phyloP scores from a whole-genome alignment of 2,797 vertebrate genomes.

The Girardinus metallicus region DNA sequence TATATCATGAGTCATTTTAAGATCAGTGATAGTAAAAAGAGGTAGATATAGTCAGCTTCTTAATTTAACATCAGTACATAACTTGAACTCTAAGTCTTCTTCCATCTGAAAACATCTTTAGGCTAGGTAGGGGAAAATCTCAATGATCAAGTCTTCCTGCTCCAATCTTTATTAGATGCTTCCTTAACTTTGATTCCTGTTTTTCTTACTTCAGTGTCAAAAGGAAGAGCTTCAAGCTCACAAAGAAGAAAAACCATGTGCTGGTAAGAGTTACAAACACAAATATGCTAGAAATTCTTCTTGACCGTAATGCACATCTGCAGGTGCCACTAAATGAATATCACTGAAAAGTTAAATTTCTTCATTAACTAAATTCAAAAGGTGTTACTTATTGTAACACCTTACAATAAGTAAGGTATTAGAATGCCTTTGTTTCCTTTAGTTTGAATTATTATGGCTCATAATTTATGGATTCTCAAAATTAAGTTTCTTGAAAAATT shows the following conservation, averaged over 20 bases:
- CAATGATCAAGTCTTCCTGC: neutral
- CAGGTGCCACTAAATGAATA: neutral
- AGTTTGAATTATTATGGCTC: neutral
- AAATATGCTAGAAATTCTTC: neutral
- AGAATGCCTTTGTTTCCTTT: neutral
- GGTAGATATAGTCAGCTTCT: neutral
- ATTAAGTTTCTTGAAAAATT: neutral
- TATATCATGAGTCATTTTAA: neutral
- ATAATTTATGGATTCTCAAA: neutral
- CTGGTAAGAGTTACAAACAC: slow-evolving; percentile 43
- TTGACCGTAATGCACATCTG: neutral
- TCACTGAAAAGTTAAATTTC: neutral
- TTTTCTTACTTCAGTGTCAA: slow-evolving; percentile 27
- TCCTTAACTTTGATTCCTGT: slow-evolving; percentile 19
- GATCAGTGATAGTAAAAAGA: neutral
- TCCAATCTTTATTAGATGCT: neutral
- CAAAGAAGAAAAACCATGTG: slow-evolving; percentile 32
- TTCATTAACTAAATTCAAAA: neutral
- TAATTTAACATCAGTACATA: neutral
- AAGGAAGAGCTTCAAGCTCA: slow-evolving; percentile 35
- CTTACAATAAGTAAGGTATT: too few species aligned
- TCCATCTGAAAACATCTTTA: neutral
- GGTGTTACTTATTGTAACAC: neutral
- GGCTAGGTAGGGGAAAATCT: neutral
- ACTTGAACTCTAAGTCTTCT: neutral